A percentile compares a stretch with the other conserved stretches of the same genome.
phyloP scores from a whole-genome alignment of 2,113 vertebrate species.

The Cyanoliseus patagonus region DNA sequence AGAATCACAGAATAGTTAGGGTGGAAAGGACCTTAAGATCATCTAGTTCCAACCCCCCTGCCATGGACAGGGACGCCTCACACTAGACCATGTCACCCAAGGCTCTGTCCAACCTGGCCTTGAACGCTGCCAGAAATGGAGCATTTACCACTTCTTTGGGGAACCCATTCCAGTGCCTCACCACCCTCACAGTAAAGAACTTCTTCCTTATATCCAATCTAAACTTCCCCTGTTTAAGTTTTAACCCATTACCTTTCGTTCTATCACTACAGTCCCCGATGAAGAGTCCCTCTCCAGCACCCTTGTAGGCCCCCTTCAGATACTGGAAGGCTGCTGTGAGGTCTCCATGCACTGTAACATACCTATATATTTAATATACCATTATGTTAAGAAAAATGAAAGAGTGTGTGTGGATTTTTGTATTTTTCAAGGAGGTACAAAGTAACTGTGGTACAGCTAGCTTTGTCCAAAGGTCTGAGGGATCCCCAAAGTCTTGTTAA shows the following conservation, averaged over 20 bases:
- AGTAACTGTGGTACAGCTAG: neutral
- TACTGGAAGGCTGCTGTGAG: neutral
- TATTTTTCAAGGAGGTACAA: neutral
- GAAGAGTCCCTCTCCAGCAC: neutral
- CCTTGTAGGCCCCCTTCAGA: neutral
- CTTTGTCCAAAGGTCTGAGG: neutral
- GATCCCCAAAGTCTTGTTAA: neutral
- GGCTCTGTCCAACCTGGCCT: neutral
- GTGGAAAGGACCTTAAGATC: neutral
- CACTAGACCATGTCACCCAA: neutral
- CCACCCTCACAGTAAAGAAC: neutral
- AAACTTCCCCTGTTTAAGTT: neutral
- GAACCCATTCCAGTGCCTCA: neutral
- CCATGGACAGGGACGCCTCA: neutral
- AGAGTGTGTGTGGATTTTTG: neutral
- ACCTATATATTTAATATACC: neutral
- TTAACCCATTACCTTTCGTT: neutral
- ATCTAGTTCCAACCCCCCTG: neutral
- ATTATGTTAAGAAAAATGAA: neutral
- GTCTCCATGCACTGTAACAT: neutral
- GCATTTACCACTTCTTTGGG: neutral
- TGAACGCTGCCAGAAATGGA: neutral
- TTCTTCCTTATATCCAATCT: neutral
- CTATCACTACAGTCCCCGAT: neutral
- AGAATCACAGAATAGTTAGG: neutral